phyloP scores from a whole-genome alignment of 2,113 vertebrate genomes.

The Brachyhypopomus occidentalis region DNA sequence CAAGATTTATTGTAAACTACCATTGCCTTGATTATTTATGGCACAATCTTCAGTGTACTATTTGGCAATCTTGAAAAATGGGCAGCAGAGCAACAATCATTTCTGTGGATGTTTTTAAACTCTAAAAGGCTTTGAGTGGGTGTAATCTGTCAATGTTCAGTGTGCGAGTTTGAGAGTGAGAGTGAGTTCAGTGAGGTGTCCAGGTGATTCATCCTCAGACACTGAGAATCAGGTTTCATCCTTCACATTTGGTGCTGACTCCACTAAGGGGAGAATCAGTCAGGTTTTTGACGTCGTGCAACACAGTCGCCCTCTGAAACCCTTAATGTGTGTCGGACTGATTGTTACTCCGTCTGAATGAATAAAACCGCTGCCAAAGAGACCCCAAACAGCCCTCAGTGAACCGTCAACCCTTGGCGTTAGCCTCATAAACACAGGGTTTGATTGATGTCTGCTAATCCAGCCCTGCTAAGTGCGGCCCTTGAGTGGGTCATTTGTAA shows the following conservation, averaged over 20 bases:
- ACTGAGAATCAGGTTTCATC: neutral
- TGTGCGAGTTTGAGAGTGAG: no score
- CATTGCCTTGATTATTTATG: neutral
- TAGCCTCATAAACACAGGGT: constrained; percentile 27
- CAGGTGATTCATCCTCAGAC: neutral
- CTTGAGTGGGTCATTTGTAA: constrained; percentile 4
- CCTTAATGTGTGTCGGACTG: neutral
- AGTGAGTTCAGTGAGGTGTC: neutral
- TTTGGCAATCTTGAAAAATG: neutral
- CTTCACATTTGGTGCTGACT: neutral
- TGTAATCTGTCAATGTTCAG: neutral
- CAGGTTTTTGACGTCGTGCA: neutral
- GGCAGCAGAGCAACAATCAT: neutral
- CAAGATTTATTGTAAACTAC: neutral
- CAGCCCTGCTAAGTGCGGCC: neutral
- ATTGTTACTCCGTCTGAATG: neutral
- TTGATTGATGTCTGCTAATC: constrained; percentile 5
- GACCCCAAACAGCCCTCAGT: neutral
- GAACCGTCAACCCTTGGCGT: constrained; percentile 1
- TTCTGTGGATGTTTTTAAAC: neutral
- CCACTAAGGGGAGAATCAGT: neutral
- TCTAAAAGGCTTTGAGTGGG: neutral
- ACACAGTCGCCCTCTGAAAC: neutral
- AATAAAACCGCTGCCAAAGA: neutral
- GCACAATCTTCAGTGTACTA: neutral